Conservation (phyloP, 2,797 vertebrate genomes). For the Myiotriccus ornatus region DNA sequence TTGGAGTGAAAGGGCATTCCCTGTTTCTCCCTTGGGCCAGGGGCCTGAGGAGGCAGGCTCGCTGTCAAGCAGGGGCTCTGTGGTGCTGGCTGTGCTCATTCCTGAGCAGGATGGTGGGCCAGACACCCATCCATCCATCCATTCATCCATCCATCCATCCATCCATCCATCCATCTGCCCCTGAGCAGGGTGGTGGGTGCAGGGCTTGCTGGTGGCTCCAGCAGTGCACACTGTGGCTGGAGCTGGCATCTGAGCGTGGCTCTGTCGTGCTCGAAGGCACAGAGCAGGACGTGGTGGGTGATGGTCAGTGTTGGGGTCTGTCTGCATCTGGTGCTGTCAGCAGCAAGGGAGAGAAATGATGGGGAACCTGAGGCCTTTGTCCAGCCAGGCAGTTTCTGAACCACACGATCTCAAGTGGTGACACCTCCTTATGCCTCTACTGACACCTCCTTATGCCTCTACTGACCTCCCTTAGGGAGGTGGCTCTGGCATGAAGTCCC, state of each 20-base stretch:
- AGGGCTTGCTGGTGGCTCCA: not conserved
- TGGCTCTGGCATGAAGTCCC: not conserved
- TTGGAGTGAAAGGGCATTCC: not conserved
- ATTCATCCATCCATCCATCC: too few relatives aligned
- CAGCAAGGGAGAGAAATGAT: not conserved
- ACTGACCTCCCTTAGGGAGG: not conserved
- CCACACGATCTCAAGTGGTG: not conserved
- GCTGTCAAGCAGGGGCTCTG: not conserved
- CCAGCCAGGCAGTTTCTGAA: not conserved
- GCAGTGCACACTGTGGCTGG: accelerated
- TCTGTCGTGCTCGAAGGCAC: accelerated
- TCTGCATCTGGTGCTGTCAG: accelerated
- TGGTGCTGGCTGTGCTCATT: accelerated
- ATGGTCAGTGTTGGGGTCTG: not conserved
- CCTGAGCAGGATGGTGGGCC: accelerated
- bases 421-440: not conserved
- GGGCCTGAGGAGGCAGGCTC: not conserved
- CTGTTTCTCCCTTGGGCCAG: not conserved
- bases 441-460: not conserved
- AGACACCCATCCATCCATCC: not conserved
- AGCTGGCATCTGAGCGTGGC: not conserved
- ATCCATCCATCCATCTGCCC: accelerated
- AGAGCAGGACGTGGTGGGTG: not conserved
- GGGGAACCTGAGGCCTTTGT: not conserved
- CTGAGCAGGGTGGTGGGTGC: not conserved